These are phyloP conservation scores for Sabatieria punctata DNA, from an alignment of 2,888 invertebrate genomes.

Conservation along the genomic window DNA sequence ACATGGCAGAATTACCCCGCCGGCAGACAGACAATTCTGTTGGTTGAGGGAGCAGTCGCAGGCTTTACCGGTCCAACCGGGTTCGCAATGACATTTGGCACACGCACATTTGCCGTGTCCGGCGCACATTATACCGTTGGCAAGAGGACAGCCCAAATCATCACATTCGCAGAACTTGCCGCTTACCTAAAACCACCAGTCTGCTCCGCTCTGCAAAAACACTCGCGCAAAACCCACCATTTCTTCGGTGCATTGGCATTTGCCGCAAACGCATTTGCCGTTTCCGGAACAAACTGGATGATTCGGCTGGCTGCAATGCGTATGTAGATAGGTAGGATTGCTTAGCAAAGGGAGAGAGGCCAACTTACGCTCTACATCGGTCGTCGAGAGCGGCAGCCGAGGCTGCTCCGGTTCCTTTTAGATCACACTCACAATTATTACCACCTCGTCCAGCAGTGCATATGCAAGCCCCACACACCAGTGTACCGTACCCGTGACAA, in stretches of 20 bases:
- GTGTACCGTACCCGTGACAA: slow-evolving; percentile 19
- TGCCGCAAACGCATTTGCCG: slow-evolving; percentile 24
- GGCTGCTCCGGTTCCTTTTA: no score
- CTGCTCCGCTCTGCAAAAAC: neutral
- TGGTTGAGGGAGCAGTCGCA: neutral
- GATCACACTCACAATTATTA: neutral
- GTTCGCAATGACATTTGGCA: neutral
- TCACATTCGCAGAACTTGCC: slow-evolving; percentile 28
- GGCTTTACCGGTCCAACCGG: neutral
- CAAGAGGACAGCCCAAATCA: slow-evolving; percentile 16
- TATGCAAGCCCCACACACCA: slow-evolving; percentile 23
- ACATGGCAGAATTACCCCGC: no score
- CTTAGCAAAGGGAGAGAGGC: neutral
- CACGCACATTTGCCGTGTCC: slow-evolving; percentile 23
- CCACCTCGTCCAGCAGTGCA: slow-evolving; percentile 16
- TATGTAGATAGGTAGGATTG: neutral
- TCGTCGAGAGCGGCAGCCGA: neutral
- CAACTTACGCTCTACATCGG: neutral
- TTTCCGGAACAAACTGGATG: slow-evolving; percentile 16
- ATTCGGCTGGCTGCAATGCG: slow-evolving; percentile 10
- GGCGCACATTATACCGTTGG: slow-evolving; percentile 19
- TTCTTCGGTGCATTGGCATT: slow-evolving; percentile 18
- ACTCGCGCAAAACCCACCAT: slow-evolving; percentile 10
- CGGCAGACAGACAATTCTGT: no score
- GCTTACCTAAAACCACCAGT: slow-evolving; percentile 12